These are phyloP conservation scores for Oncorhynchus masou DNA, from an alignment of 2,113 vertebrate species.

Conservation along the genomic window DNA sequence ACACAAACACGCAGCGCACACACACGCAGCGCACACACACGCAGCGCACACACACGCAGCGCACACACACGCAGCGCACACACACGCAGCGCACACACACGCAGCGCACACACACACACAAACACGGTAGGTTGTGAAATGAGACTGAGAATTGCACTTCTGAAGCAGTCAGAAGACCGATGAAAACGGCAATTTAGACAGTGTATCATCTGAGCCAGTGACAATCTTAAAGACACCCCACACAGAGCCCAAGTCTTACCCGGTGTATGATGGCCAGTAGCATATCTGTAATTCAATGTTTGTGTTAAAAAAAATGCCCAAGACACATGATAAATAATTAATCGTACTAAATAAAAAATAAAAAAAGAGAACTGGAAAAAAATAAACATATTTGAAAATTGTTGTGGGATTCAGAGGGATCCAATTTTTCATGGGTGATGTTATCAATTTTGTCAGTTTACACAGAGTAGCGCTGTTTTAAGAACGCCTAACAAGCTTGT, in stretches of 20 bases:
- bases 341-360: conserved; percentile 19
- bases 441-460: conserved; percentile 27
- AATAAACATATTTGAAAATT: not conserved
- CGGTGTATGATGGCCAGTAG: not conserved
- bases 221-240: not conserved
- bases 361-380: conserved; percentile 1
- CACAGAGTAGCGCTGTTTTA: not conserved
- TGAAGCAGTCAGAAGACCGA: no score
- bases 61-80: no score
- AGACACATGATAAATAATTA: conserved; percentile 19
- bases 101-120: not conserved
- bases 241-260: not conserved
- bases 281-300: conserved; percentile 9
- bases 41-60: not conserved
- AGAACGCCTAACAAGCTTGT: not conserved
- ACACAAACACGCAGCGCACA: not conserved
- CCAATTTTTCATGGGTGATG: not conserved
- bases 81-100: not conserved
- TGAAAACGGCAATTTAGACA: not conserved
- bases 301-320: not conserved
- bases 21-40: not conserved
- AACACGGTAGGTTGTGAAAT: not conserved
- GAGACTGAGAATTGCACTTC: no score
- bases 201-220: not conserved
- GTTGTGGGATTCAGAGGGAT: not conserved